Evolutionary conservation across 2,113 vertebrate genomes (phyloP), one percentile per base, ranked within the genome.

Genomic region (Callospermophilus lateralis): DNA sequence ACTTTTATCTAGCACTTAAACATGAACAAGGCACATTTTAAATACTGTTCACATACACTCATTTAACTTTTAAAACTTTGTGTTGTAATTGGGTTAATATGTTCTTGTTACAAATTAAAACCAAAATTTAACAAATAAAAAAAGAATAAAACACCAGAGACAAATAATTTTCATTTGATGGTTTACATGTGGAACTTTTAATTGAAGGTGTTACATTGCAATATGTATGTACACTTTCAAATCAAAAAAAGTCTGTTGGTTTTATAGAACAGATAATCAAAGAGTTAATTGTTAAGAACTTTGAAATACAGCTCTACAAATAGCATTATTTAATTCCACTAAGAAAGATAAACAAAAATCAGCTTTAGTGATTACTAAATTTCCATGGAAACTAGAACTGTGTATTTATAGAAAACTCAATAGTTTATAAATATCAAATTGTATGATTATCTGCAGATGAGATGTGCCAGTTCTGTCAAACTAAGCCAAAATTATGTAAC

Each of bases 351-450:
- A 97, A 97, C 88, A 96, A 76, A 95, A 93, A 95, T 90, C 79
- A 95, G 72, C 48, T 96, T n/a, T 51, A 94, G 55, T 88, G 67
- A 97, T 97, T 97, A 95, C 78, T 93, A 88, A 97, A 98, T 97
- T 97, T 94, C 92, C 96, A 97, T 97, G 96, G 97, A 84, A 98
- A 98, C 95, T 42, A 86, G 94, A 96, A 84, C 74, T 39, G 95
- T 95, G 53, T 96, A 98, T 97, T 96, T 97, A 97, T 97, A 96
- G 94, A 93, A 92, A 97, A 92, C 65, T 61, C 88, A 78, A 96
- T 94, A 93, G 74, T 95, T 96, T 95, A 92, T 96, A 97, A 97
- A 97, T 97, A 97, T 94, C 51, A 97, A 51, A 95, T 96, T 89
- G 32, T 81, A 86, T 89, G 93, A 95, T 93, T 97, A 96, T 96